Evolutionary conservation across 2,113 vertebrate genomes (phyloP), one percentile per base, ranked within the genome.

Genomic region (Tangachromis dhanisi): DNA sequence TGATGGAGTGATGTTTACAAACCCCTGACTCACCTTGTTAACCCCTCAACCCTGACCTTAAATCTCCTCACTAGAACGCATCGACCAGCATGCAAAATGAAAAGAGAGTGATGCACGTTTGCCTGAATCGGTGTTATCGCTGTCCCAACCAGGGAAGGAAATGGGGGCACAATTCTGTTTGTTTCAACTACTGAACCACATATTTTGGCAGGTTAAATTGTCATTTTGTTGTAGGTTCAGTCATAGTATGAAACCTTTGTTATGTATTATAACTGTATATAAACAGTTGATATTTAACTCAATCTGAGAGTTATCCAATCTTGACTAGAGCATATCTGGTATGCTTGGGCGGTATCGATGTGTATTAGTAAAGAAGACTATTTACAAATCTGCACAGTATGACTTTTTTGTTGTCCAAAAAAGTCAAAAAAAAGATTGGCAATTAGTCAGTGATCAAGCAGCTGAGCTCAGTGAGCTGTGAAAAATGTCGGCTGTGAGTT

Each of bases 21-120:
- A 21, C 24, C 63, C 88, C 73, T 49, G 55, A 88, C 87, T 92
- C 35, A 93, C 84, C 63, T 16, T 29, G 40, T 86, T 89, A 80
- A 93, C 90, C 86, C 66, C 5, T 33, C n/a, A 47, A 31, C 31
- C 49, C 66, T 87, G 83, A 80, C 35, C 83, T 31, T 45, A 40
- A 83, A 66, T 82, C 21, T 51, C 19, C 13, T 78, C 54, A n/a
- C 17, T 55, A 40, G 35, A 88, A 19, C 85, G 86, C 12, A 59
- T 76, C 55, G 16, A 88, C 24, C 82, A 59, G 92, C 94, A 93
- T 92, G 92, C 17, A 38, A 45, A 26, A 86, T 51, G 8, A n/a
- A 55, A 26, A 12, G 17, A 88, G 80, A 88, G 80, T 84, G 84
- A 79, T 92, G 95, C 93, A 93, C 68, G 92, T 89, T 82, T 91